A percentile compares a stretch with the other conserved stretches of the same genome.
Conservation (phyloP, 2,888 invertebrate genomes). For the Elmis aenea region DNA sequence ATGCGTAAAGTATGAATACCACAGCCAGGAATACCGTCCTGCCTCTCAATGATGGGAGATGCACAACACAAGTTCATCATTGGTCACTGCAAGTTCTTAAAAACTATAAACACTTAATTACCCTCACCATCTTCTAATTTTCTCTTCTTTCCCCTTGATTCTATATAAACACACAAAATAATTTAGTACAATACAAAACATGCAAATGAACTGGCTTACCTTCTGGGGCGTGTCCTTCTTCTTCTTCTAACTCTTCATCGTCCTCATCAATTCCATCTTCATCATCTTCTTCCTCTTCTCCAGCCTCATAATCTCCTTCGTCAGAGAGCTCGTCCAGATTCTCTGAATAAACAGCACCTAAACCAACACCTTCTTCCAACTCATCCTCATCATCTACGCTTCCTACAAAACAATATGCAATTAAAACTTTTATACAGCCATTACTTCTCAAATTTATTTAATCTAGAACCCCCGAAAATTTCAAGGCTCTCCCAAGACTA, state of each 20-base stretch:
- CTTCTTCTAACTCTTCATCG: conserved; percentile 46
- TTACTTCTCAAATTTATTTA: no score
- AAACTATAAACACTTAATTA: conserved; percentile 28
- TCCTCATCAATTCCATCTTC: conserved; percentile 38
- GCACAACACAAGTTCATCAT: conserved; percentile 1
- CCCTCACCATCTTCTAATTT: conserved; percentile 62
- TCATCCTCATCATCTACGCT: conserved; percentile 62
- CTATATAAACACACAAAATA: conserved; percentile 37
- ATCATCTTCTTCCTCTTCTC: conserved; percentile 46
- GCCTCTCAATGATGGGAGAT: background rate
- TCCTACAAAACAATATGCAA: conserved; percentile 48
- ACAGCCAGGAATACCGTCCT: conserved; percentile 2
- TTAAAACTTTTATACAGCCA: background rate
- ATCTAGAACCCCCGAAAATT: no score
- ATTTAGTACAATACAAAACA: conserved; percentile 7
- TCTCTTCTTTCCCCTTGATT: conserved; percentile 65
- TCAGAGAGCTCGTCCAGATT: conserved; percentile 57
- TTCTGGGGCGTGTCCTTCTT: conserved; percentile 42
- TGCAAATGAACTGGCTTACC: conserved; percentile 40
- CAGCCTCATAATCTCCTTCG: conserved; percentile 50
- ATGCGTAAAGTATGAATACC: conserved; percentile 2
- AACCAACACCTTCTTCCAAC: conserved; percentile 46
- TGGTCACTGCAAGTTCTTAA: conserved; percentile 2
- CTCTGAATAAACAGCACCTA: conserved; percentile 46
- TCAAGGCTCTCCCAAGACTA: background rate